A percentile compares a stretch with the other conserved stretches of the same genome.
These are phyloP conservation scores for Bubo scandiacus DNA, from an alignment of 2,113 vertebrate species.

Conservation along the genomic window DNA sequence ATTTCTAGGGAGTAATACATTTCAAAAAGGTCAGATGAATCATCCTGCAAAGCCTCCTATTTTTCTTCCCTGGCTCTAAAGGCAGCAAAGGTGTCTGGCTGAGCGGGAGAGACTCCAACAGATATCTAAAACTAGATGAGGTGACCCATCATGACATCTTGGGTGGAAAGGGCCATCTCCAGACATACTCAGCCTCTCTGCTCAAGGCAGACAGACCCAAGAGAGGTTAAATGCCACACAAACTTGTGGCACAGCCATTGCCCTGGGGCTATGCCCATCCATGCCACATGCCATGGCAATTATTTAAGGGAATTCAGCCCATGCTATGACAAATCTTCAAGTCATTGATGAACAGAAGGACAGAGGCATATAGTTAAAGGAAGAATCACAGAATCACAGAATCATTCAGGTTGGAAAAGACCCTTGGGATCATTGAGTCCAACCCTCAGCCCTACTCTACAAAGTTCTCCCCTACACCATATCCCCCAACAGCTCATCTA, in stretches of 20 bases:
- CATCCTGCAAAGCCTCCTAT: neutral
- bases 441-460: no score
- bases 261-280: accelerated
- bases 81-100: neutral
- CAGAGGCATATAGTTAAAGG: neutral
- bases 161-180: neutral
- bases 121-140: neutral
- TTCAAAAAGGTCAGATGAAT: neutral
- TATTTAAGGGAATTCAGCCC: neutral
- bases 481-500: no score
- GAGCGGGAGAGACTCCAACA: neutral
- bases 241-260: neutral
- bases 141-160: neutral
- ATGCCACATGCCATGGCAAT: neutral
- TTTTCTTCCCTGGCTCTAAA: neutral
- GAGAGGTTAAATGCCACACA: neutral
- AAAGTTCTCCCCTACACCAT: no score
- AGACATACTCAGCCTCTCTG: neutral
- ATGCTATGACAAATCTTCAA: neutral
- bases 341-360: neutral
- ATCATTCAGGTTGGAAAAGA: no score
- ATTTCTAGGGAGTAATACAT: neutral
- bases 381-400: no score
- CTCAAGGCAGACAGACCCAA: neutral
- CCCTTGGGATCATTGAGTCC: no score